Base-by-base conservation (phyloP, 2,797 vertebrate genomes). In the Platalea minor region DNA sequence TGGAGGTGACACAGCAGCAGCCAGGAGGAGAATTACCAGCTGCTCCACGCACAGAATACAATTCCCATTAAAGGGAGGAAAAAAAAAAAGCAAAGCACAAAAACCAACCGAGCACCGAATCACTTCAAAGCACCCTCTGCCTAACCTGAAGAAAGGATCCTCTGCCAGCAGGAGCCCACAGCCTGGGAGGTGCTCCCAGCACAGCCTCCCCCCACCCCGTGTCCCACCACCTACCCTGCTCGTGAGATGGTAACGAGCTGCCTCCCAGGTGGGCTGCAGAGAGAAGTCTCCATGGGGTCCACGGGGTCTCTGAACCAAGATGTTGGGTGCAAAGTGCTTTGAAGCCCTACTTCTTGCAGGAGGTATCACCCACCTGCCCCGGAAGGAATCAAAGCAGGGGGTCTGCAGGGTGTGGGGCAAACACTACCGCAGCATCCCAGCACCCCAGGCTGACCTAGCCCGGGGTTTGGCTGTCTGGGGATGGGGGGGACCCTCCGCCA, bases 1-100 rank as follows among this genome's bases (percentile, higher is more conserved):
- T 10, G 9, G 57, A 93, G 85, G 83, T 86, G 92, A 84, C 8
- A 13, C 1, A 0, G 91, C 80, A 86, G 91, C 93, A 89, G 84
- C 67, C 67, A 85, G 57, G 50, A 85, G 72, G 63, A 93, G 75
- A 89, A 91, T 83, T 43, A 60, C 75, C 89, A 89, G 87, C 81
- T 89, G 86, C 84, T 92, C 67, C 60, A 80, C 1, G 9, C 54
- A 20, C 4, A 5, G 63, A 89, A 91, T 63, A 53, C 50, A 54
- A 69, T 72, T 82, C 69, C 29, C n/a, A 73, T 61, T 85, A 82
- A 78, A 88, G 33, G 16, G 17, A 10, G 14, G 6, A 3, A 31
- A 15, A 17, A 35, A 48, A 54, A 37, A 67, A 23, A 41, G 12
- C 25, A 74, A 76, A 83, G 50, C 60, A 72, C 54, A 73, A 53